phyloP scores from a whole-genome alignment of 2,113 vertebrate genomes.

The chimpanzee (Pan troglodytes) region NHGRI_mPanTro3-v2.1_pri NC_072410.2:116501001-116501500 shows the following conservation, averaged over 20 bases:
- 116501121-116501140: no score
- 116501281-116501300: background rate
- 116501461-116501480: background rate
- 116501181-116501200: background rate
- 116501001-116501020: background rate
- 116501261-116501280: background rate
- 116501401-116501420: background rate
- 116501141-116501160: background rate
- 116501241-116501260: rapidly evolving
- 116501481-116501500: background rate
- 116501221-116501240: background rate
- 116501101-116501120: background rate
- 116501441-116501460: background rate
- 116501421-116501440: background rate
- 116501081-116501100: background rate
- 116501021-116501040: background rate
- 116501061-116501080: background rate
- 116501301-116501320: background rate
- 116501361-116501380: background rate
- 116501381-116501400: background rate
- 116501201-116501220: background rate
- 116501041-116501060: background rate
- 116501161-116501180: background rate
- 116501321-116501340: background rate
- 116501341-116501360: background rate